Evolutionary conservation across 1,140 invertebrate species (phyloP).

Genomic region (Hyposmocoma kahamanoa): DNA sequence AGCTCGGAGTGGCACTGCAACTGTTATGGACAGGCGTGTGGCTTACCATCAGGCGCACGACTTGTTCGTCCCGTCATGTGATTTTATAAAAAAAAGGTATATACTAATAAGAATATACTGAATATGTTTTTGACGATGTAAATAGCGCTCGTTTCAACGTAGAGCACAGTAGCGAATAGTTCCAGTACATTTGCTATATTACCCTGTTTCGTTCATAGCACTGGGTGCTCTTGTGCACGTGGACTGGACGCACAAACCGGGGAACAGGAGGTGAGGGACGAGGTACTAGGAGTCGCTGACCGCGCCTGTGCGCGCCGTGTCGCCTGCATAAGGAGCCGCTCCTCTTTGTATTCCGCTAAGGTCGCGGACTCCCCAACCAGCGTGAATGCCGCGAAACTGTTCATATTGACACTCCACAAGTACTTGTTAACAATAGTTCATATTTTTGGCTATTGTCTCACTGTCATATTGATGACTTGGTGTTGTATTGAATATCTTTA

Average conservation of each 20-base stretch:
- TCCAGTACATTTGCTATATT: too few relatives aligned
- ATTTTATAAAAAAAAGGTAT: too few relatives aligned
- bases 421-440: conserved; percentile 38
- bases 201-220: too few relatives aligned
- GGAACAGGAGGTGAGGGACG: conserved; percentile 13
- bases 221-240: conserved; percentile 32
- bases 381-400: conserved; percentile 51
- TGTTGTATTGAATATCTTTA: background rate
- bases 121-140: too few relatives aligned
- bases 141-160: background rate
- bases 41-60: too few relatives aligned
- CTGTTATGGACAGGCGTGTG: too few relatives aligned
- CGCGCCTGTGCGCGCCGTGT: conserved; percentile 42
- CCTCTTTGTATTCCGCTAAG: conserved; percentile 55
- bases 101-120: too few relatives aligned
- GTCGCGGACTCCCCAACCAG: conserved; percentile 44
- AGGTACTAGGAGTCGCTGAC: conserved; percentile 50
- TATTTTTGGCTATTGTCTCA: conserved; percentile 32
- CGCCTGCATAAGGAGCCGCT: conserved; percentile 55
- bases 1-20: too few relatives aligned
- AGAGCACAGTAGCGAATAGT: conserved; percentile 17
- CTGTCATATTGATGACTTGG: conserved; percentile 30
- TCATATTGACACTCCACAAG: conserved; percentile 38
- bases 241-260: conserved; percentile 17
- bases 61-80: too few relatives aligned